These are phyloP conservation scores for Chloropsis hardwickii DNA, from an alignment of 2,113 vertebrate genomes.

Conservation along the genomic window DNA sequence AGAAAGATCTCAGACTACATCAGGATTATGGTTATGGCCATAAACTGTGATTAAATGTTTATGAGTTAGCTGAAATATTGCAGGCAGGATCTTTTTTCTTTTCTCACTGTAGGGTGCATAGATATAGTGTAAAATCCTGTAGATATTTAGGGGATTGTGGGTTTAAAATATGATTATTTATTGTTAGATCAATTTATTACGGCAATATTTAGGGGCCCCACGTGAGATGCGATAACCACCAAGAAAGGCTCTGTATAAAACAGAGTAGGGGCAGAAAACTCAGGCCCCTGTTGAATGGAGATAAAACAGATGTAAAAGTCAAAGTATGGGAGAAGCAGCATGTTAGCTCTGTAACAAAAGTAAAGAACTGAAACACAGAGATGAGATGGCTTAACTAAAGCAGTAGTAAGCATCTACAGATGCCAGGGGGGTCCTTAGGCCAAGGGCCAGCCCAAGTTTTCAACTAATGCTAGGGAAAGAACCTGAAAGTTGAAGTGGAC, in stretches of 20 bases:
- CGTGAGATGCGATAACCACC: neutral
- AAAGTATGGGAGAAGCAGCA: neutral
- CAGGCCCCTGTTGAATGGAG: neutral
- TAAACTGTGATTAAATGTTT: slow-evolving; percentile 14
- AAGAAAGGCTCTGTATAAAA: neutral
- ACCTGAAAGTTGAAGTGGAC: neutral
- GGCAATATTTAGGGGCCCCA: neutral
- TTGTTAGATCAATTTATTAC: neutral
- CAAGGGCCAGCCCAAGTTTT: neutral
- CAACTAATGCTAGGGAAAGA: neutral
- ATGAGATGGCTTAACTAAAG: neutral
- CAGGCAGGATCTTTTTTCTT: neutral
- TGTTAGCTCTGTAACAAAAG: neutral
- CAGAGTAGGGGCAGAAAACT: neutral
- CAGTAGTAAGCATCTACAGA: neutral
- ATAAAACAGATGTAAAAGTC: neutral
- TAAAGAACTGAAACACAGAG: neutral
- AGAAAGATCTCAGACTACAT: neutral
- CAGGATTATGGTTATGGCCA: neutral
- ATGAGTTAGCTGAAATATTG: slow-evolving; percentile 18
- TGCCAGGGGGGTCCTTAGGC: neutral
- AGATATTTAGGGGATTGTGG: neutral
- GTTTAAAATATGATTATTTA: neutral
- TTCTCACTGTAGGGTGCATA: neutral
- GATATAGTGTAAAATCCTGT: neutral